These are phyloP conservation scores for Caerostris extrusa DNA, from an alignment of 1,140 invertebrate species.

Conservation along the genomic window DNA sequence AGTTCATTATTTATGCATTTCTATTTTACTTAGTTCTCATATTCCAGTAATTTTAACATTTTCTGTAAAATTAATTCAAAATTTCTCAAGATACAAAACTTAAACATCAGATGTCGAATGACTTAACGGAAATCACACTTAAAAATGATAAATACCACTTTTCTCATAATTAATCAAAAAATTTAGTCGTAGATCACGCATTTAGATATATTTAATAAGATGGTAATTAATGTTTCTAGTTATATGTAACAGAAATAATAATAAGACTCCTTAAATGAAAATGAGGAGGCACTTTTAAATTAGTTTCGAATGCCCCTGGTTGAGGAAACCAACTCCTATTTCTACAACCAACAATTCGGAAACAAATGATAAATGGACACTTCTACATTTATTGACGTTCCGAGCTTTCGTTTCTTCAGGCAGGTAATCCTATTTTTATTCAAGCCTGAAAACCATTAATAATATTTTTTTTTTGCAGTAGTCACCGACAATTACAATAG, in stretches of 20 bases:
- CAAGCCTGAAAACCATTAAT: neutral
- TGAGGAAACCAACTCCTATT: neutral
- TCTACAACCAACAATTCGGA: neutral
- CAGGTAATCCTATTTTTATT: constrained; percentile 25
- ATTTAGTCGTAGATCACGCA: constrained; percentile 9
- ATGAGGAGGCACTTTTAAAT: neutral
- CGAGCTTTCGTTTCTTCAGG: neutral
- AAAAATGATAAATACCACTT: too few relatives aligned
- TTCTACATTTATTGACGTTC: constrained; percentile 15
- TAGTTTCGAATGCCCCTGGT: neutral
- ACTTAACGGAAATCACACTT: too few relatives aligned
- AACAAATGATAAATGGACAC: neutral
- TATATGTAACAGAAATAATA: neutral
- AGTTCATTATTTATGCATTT: too few relatives aligned
- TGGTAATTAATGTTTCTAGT: constrained; percentile 11
- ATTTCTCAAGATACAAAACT: too few relatives aligned
- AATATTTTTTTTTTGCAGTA: neutral
- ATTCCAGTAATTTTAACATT: too few relatives aligned
- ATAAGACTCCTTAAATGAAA: constrained; percentile 4
- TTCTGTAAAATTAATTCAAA: too few relatives aligned
- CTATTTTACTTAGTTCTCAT: too few relatives aligned
- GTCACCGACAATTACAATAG: neutral
- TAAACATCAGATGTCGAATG: too few relatives aligned
- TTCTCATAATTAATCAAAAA: neutral
- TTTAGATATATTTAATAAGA: constrained; percentile 18